Conservation (phyloP, 2,888 invertebrate genomes). For the Lithodes maja region DNA sequence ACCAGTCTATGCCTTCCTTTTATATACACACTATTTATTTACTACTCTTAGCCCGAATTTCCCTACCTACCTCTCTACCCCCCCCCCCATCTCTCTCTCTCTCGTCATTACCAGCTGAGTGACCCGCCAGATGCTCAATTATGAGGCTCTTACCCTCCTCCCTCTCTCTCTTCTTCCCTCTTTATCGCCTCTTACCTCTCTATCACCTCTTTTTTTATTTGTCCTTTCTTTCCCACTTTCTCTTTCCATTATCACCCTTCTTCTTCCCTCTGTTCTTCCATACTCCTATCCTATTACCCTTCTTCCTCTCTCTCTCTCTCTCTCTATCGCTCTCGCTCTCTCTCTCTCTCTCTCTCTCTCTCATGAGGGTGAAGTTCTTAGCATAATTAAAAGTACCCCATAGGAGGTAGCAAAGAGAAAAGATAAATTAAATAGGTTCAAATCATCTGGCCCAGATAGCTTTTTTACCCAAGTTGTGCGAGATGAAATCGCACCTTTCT, state of each 20-base stretch:
- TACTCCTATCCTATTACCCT: background rate
- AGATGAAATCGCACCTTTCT: too few relatives aligned
- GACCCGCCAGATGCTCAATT: background rate
- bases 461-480: too few relatives aligned
- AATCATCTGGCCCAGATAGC: too few relatives aligned
- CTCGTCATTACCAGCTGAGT: background rate
- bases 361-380: background rate
- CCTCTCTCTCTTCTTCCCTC: background rate
- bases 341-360: conserved; percentile 17
- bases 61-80: background rate
- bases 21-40: too few relatives aligned
- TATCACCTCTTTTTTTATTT: background rate
- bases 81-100: background rate
- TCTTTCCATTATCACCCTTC: background rate
- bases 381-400: too few relatives aligned
- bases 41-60: too few relatives aligned
- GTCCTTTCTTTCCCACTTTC: background rate
- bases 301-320: background rate
- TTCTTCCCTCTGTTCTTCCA: background rate
- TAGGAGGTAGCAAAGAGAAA: too few relatives aligned
- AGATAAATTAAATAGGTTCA: too few relatives aligned
- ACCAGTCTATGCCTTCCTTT: too few relatives aligned
- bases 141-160: background rate
- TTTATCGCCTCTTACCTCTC: background rate
- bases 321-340: background rate